Conservation (phyloP, 1,140 invertebrate species). For the Drosophila ambigua region DNA sequence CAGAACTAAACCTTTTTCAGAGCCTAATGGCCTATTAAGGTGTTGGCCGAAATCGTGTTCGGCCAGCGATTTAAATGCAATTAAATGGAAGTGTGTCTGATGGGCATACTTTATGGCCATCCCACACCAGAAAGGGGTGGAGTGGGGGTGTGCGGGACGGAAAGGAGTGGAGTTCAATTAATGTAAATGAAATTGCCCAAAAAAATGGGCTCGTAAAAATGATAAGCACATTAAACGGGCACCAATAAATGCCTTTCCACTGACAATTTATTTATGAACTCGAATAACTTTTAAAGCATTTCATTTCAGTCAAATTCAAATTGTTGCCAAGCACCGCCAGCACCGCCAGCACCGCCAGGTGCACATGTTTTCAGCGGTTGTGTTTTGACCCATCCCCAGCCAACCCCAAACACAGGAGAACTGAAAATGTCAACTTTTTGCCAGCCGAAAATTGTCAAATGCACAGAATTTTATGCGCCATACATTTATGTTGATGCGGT, state of each 20-base stretch:
- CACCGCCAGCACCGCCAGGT: conserved; percentile 17
- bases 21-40: conserved; percentile 74
- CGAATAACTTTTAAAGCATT: conserved; percentile 72
- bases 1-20: conserved; percentile 48
- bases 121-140: neutral
- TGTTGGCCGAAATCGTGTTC: conserved; percentile 33
- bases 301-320: conserved; percentile 69
- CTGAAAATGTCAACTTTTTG: conserved; percentile 72
- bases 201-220: conserved; percentile 44
- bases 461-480: conserved; percentile 73
- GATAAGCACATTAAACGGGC: conserved; percentile 57
- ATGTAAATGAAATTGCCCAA: conserved; percentile 67
- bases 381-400: conserved; percentile 22
- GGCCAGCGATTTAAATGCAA: conserved; percentile 72
- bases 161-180: conserved; percentile 54
- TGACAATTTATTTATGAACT: conserved; percentile 70
- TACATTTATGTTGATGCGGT: conserved; percentile 81
- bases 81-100: conserved; percentile 62
- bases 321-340: conserved; percentile 13
- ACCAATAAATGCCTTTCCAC: conserved; percentile 58
- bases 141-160: neutral
- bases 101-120: conserved; percentile 32
- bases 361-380: conserved; percentile 52
- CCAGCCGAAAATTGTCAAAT: conserved; percentile 79
- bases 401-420: conserved; percentile 8